Percentiles rank a stretch among this genome's conserved stretches.
Evolutionary conservation across 2,113 vertebrate species (phyloP).

Genomic region (Scophthalmus maximus): DNA sequence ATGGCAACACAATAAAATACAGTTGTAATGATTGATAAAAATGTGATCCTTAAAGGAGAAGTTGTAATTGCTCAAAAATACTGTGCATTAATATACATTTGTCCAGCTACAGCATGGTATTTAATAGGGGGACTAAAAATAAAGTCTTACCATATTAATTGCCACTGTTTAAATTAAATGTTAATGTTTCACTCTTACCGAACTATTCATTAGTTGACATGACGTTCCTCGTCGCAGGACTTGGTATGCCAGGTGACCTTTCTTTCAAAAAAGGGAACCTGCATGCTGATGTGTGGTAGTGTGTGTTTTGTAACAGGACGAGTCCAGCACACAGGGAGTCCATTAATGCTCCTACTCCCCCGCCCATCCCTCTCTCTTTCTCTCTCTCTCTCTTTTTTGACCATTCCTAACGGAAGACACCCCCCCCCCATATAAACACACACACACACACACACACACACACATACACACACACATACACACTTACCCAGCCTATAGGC

Average conservation of each 20-base stretch:
- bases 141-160: background rate
- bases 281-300: slow-evolving; percentile 37
- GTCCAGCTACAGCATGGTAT: too few species aligned
- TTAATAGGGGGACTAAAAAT: too few species aligned
- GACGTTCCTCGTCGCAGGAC: slow-evolving; percentile 18
- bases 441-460: slow-evolving; percentile 5
- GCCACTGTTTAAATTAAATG: background rate
- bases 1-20: background rate
- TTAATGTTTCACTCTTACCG: background rate
- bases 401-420: slow-evolving; percentile 61
- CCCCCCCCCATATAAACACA: slow-evolving; percentile 23
- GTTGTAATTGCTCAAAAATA: too few species aligned
- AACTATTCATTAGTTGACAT: slow-evolving; percentile 18
- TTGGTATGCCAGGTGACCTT: slow-evolving; percentile 68
- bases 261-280: slow-evolving; percentile 50
- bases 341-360: slow-evolving; percentile 68
- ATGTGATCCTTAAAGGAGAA: too few species aligned
- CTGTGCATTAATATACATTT: too few species aligned
- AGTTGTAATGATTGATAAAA: too few species aligned
- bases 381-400: slow-evolving; percentile 46
- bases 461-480: background rate
- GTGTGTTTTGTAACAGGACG: slow-evolving; percentile 71
- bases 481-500: slow-evolving; percentile 16
- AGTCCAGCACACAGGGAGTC: slow-evolving; percentile 65
- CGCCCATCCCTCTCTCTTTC: slow-evolving; percentile 52